Base-by-base conservation (phyloP, 2,888 invertebrate genomes). In the Ophion obscuratus region DNA sequence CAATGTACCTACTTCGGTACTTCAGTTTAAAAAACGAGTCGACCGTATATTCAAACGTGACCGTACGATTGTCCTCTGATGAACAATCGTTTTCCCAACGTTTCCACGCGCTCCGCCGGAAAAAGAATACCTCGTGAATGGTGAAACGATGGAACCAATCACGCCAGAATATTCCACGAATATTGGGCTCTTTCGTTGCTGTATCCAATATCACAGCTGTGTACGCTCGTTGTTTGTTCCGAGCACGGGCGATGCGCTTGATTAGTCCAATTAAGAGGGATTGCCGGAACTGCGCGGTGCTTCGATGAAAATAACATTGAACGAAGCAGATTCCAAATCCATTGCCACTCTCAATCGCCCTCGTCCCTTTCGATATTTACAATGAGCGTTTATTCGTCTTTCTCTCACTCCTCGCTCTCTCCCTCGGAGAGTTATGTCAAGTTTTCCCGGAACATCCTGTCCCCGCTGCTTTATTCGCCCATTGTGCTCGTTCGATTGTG, bases 241-340 rank as follows among this genome's bases (percentile, higher is more conserved):
- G n/a, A n/a, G 59, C 61, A 44, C 57, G 61, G 66, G 66, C 81
- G 86, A 84, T 87, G 84, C 84, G 84, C 88, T 87, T 86, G 79
- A 88, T 87, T 83, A 87, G 87, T 87, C 79, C 88, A 87, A 88
- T 88, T 88, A 88, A 87, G 86, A 85, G 80, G 79, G 82, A 84
- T 86, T 76, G 74, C 76, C 36, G 80, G 77, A 86, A 71, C 62
- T 77, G 40, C 77, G 67, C 75, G 86, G 64, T 71, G 66, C 64
- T 77, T 86, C 74, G 61, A 59, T 61, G 83, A 83, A 85, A 83
- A 81, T 85, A 87, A 77, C 81, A 71, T 75, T 64, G 75, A 81
- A 83, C 77, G 70, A 53, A 40, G 20, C 59, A 31, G 83, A 62
- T 44, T 62, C 62, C 59, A 47, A 84, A 79, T 75, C 71, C 74